Evolutionary conservation across 2,797 vertebrate genomes (phyloP), one percentile per base, ranked within the genome.

Genomic region (Adelosebastes latens): DNA sequence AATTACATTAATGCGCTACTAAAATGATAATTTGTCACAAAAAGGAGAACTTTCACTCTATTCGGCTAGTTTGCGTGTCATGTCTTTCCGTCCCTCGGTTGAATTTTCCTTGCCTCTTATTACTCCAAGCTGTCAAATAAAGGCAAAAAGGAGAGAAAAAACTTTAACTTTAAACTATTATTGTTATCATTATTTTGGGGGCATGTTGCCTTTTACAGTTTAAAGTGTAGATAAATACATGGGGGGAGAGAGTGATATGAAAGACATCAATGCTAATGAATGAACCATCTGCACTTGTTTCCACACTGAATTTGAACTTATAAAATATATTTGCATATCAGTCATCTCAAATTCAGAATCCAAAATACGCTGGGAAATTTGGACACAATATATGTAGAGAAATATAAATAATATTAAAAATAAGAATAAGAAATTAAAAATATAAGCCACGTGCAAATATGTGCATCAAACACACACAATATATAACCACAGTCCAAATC

Each of bases 61-160:
- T 52, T 52, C 18, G n/a, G 46, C 46, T 52, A 18, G 18, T 20
- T 1, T 52, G 46, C 46, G 0, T 52, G 2, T n/a, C 46, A 46
- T 46, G 0, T 0, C 46, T 52, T 20, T 52, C 46, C n/a, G 0
- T 46, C 16, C 42, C 42, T 46, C 42, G 18, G 42, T 39, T 39
- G 36, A 0, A 39, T 46, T 18, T 3, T 1, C 16, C 42, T 46
- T 46, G 42, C 14, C 42, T 46, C 42, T 46, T 46, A 46, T 46
- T 46, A 39, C 36, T 49, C 6, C 0, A n/a, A 18, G 18, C 46
- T 3, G 46, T 52, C 46, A 52, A 20, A 52, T 52, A 52, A 9
- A 52, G 46, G 18, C 42, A 52, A 0, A 52, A 52, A 20, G 18
- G 18, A 20, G 18, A 52, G 8, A 52, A 20, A 52, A 18, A 52